phyloP scores from a whole-genome alignment of 2,113 vertebrate genomes.

The Oophaga pumilio region DNA sequence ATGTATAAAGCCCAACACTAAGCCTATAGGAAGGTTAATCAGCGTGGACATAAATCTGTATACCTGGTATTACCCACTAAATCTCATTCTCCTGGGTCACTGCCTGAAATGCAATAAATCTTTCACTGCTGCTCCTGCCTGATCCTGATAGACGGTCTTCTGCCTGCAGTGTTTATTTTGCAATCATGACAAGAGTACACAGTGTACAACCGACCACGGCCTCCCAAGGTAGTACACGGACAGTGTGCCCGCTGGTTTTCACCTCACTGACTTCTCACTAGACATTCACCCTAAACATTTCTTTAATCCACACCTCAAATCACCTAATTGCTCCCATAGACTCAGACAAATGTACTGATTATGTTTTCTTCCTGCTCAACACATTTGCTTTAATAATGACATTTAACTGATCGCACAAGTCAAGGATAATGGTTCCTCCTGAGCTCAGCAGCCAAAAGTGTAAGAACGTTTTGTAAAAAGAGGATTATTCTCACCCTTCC shows the following conservation, averaged over 20 bases:
- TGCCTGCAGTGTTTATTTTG: not conserved
- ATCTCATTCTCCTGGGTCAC: not conserved
- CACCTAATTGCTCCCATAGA: not conserved
- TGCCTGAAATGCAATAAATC: not conserved
- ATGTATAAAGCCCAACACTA: too few relatives aligned
- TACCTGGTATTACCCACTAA: not conserved
- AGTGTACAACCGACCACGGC: not conserved
- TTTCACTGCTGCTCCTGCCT: not conserved
- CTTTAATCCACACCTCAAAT: not conserved
- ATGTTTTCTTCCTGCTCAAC: not conserved
- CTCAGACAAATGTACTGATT: too few relatives aligned
- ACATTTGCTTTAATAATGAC: not conserved
- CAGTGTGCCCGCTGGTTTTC: not conserved
- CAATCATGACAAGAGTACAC: not conserved
- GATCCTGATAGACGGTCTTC: not conserved
- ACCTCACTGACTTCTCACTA: not conserved
- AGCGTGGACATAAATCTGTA: not conserved
- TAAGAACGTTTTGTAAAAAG: too few relatives aligned
- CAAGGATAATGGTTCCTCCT: too few relatives aligned
- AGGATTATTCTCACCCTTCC: too few relatives aligned
- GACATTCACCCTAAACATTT: not conserved
- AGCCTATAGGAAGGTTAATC: too few relatives aligned
- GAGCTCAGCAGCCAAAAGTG: too few relatives aligned
- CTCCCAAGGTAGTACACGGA: not conserved
- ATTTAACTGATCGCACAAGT: not conserved